Percentiles rank a stretch among this genome's conserved stretches.
Evolutionary conservation across 2,888 invertebrate genomes (phyloP).

Genomic region (Diachrysia chrysitis): DNA sequence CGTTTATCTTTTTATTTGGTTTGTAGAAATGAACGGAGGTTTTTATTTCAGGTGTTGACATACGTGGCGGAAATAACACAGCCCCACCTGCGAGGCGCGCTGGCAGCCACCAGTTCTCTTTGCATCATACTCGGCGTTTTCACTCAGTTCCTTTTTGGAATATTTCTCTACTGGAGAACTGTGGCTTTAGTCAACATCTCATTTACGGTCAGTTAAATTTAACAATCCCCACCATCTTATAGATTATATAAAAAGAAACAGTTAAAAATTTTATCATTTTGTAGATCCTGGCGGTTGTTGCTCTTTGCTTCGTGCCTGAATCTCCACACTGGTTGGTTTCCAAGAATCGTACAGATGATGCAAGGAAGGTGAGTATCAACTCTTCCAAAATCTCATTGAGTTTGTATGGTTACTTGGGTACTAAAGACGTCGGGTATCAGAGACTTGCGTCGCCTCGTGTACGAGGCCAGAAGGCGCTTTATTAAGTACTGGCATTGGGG

Average conservation of each 20-base stretch:
- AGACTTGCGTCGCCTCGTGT: too few species aligned
- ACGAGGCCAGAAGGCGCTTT: too few species aligned
- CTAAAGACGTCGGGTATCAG: too few species aligned
- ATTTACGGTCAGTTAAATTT: conserved; percentile 86
- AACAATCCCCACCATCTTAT: background rate
- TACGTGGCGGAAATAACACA: conserved; percentile 96
- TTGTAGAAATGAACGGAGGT: background rate
- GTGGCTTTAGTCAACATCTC: conserved; percentile 91
- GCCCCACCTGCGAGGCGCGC: conserved; percentile 93
- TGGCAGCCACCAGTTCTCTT: conserved; percentile 93
- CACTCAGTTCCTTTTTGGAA: conserved; percentile 93
- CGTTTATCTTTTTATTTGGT: too few species aligned
- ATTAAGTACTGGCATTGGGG: too few species aligned
- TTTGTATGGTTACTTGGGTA: too few species aligned
- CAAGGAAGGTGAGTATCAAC: conserved; percentile 82
- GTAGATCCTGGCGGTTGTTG: conserved; percentile 89
- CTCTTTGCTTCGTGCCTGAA: conserved; percentile 93
- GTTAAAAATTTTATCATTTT: conserved; percentile 26
- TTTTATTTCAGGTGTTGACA: conserved; percentile 90
- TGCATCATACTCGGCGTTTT: conserved; percentile 93
- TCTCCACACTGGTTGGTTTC: conserved; percentile 94
- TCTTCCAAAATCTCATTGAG: background rate
- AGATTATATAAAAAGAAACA: background rate
- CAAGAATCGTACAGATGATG: conserved; percentile 91
- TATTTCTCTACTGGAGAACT: conserved; percentile 92